phyloP scores from a whole-genome alignment of 1,140 invertebrate species.

The Oscheius sp. region DNA sequence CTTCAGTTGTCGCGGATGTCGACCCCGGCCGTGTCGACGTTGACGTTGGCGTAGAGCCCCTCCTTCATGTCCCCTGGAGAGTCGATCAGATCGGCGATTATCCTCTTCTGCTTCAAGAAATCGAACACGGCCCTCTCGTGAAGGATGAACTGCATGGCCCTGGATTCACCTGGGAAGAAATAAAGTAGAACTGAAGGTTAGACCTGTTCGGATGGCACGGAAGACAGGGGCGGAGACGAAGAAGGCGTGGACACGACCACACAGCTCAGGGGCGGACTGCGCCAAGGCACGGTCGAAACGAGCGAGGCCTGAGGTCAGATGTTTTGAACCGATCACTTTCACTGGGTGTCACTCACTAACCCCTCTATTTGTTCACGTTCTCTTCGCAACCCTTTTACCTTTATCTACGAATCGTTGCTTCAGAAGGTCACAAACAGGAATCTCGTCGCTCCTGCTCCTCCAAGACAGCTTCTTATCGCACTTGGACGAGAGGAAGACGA shows the following conservation, averaged over 20 bases:
- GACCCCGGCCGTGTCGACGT: conserved; percentile 27
- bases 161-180: conserved; percentile 8
- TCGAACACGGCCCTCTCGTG: conserved; percentile 37
- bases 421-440: conserved; percentile 26
- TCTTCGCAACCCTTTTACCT: not conserved
- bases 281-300: conserved; percentile 26
- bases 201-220: conserved; percentile 21
- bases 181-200: not conserved
- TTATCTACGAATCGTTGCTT: conserved; percentile 35
- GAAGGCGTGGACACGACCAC: conserved; percentile 34
- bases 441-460: conserved; percentile 31
- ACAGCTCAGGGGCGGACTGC: conserved; percentile 16
- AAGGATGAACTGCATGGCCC: conserved; percentile 27
- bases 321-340: too few species aligned
- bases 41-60: conserved; percentile 22
- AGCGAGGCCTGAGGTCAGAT: not conserved
- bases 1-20: not conserved
- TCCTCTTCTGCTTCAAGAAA: conserved; percentile 32
- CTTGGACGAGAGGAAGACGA: conserved; percentile 26
- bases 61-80: conserved; percentile 14
- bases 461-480: conserved; percentile 15
- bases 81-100: conserved; percentile 36
- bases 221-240: conserved; percentile 36
- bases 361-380: not conserved
- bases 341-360: too few species aligned